A percentile compares a stretch with the other conserved stretches of the same genome.
phyloP scores from a whole-genome alignment of 2,888 invertebrate genomes.

The Stomorhina lunata region DNA sequence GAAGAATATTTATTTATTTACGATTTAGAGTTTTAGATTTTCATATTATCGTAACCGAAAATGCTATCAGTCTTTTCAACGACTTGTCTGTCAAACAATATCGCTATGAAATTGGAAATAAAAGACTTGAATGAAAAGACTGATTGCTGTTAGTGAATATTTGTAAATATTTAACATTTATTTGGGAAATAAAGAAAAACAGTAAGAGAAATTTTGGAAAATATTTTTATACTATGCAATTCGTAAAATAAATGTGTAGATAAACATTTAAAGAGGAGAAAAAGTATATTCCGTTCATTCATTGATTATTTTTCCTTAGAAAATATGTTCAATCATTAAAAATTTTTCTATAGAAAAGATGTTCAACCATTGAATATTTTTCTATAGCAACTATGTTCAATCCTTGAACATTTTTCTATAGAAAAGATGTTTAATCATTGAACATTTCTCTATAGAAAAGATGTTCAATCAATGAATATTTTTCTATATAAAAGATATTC shows the following conservation, averaged over 20 bases:
- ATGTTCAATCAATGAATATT: no score
- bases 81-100: conserved; percentile 19
- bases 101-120: conserved; percentile 15
- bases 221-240: not conserved
- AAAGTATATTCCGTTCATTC: not conserved
- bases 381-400: no score
- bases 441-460: no score
- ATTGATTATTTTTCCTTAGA: no score
- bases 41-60: conserved; percentile 5
- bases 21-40: conserved; percentile 45
- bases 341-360: no score
- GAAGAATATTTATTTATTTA: conserved; percentile 37
- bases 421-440: no score
- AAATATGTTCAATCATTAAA: no score
- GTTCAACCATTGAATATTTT: no score
- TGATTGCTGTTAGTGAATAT: conserved; percentile 43
- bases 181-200: not conserved
- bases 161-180: conserved; percentile 52
- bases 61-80: conserved; percentile 37
- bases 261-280: not conserved
- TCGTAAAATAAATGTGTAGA: no score
- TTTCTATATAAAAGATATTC: no score
- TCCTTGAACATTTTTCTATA: no score
- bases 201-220: not conserved
- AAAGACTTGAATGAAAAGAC: conserved; percentile 7